Conservation (phyloP, 2,113 vertebrate genomes). For the Patagioenas fasciata region DNA sequence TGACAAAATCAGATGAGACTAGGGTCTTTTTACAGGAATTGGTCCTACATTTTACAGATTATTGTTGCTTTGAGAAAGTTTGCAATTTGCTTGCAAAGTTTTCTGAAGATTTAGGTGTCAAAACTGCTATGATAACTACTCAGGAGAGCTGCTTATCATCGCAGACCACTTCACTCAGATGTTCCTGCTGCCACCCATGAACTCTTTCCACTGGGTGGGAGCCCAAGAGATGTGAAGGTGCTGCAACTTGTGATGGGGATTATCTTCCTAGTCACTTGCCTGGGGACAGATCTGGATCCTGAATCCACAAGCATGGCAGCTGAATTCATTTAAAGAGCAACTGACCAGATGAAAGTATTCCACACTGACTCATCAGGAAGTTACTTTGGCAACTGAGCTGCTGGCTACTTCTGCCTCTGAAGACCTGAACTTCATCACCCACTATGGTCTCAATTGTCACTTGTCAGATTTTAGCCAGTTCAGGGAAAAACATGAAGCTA, state of each 20-base stretch:
- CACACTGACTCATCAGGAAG: background rate
- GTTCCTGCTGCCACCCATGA: background rate
- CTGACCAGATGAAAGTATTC: background rate
- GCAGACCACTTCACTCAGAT: background rate
- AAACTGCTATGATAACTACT: background rate
- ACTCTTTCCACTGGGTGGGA: background rate
- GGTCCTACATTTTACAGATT: background rate
- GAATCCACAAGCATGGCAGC: background rate
- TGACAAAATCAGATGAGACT: background rate
- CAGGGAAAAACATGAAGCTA: background rate
- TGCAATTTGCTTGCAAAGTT: background rate
- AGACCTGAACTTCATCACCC: background rate
- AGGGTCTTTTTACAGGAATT: background rate
- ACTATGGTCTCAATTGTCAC: background rate
- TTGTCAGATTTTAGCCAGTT: background rate
- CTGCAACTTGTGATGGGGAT: background rate
- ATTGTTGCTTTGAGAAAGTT: background rate
- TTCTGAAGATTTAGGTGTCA: background rate
- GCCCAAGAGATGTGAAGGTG: background rate
- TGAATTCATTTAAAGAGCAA: background rate
- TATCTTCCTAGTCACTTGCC: background rate
- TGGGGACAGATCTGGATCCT: background rate
- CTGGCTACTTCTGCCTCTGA: background rate
- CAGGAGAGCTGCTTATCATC: background rate
- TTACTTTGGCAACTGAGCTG: background rate